phyloP scores from a whole-genome alignment of 1,140 invertebrate species.

The Drosophila saltans region DNA sequence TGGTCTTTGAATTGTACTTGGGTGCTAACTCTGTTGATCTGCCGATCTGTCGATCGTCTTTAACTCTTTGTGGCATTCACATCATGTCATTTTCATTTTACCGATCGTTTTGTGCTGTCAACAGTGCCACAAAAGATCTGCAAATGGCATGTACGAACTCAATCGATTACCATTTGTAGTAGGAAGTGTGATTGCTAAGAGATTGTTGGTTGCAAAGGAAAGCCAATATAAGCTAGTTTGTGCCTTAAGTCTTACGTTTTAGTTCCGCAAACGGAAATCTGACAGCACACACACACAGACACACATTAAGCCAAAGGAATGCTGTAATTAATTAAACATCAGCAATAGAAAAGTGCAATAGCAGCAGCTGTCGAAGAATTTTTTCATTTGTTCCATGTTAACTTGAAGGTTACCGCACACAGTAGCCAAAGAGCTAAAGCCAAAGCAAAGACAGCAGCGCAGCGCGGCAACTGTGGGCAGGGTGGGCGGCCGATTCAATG shows the following conservation, averaged over 20 bases:
- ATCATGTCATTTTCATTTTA: conserved; percentile 77
- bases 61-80: conserved; percentile 57
- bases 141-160: conserved; percentile 81
- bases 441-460: conserved; percentile 21
- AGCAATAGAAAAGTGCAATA: conserved; percentile 53
- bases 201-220: conserved; percentile 20
- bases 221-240: conserved; percentile 49
- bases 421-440: conserved; percentile 8
- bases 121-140: conserved; percentile 74
- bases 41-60: conserved; percentile 21
- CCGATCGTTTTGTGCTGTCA: conserved; percentile 73
- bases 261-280: conserved; percentile 52
- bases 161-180: conserved; percentile 69
- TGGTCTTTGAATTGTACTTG: conserved; percentile 20
- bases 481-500: conserved; percentile 65
- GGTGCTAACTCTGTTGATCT: conserved; percentile 38
- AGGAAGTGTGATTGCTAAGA: conserved; percentile 55
- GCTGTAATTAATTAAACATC: conserved; percentile 76
- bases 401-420: conserved; percentile 64
- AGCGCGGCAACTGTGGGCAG: conserved; percentile 36
- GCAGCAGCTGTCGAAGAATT: conserved; percentile 72
- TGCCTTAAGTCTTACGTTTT: conserved; percentile 76
- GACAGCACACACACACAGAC: conserved; percentile 22
- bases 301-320: conserved; percentile 57
- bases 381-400: conserved; percentile 75